A percentile compares a stretch with the other conserved stretches of the same genome.
phyloP scores from a whole-genome alignment of 2,113 vertebrate genomes.

The Scytalopus superciliaris region DNA sequence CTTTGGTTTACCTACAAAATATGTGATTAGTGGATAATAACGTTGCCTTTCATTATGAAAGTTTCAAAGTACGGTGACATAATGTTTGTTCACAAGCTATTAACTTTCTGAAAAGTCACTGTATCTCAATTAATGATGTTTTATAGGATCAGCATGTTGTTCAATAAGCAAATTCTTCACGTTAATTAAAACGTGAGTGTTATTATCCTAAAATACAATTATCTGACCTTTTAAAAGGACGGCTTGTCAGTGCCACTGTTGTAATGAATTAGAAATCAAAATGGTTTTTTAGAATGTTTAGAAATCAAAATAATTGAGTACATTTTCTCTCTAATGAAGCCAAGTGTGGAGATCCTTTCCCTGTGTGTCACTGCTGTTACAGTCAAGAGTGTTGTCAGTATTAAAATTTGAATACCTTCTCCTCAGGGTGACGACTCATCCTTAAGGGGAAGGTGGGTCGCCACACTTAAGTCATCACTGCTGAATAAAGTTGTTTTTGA shows the following conservation, averaged over 20 bases:
- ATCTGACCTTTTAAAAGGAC: background rate
- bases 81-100: background rate
- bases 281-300: no score
- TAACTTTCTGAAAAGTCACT: conserved; percentile 23
- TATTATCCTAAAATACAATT: background rate
- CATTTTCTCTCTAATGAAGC: background rate
- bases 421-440: background rate
- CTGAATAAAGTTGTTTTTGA: background rate
- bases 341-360: background rate
- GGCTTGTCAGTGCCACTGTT: background rate
- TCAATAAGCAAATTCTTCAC: background rate
- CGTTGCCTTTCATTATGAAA: conserved; percentile 57
- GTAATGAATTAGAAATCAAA: background rate
- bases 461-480: background rate
- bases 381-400: background rate
- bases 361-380: background rate
- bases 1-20: conserved; percentile 62
- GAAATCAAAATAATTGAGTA: background rate
- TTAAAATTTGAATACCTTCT: background rate
- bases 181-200: background rate
- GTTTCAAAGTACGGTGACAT: conserved; percentile 21
- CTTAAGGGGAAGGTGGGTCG: background rate
- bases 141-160: background rate
- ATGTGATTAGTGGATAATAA: conserved; percentile 55
- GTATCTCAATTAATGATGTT: conserved; percentile 21